These are phyloP conservation scores for Callospermophilus lateralis DNA, from an alignment of 2,113 vertebrate genomes.

Conservation along the genomic window DNA sequence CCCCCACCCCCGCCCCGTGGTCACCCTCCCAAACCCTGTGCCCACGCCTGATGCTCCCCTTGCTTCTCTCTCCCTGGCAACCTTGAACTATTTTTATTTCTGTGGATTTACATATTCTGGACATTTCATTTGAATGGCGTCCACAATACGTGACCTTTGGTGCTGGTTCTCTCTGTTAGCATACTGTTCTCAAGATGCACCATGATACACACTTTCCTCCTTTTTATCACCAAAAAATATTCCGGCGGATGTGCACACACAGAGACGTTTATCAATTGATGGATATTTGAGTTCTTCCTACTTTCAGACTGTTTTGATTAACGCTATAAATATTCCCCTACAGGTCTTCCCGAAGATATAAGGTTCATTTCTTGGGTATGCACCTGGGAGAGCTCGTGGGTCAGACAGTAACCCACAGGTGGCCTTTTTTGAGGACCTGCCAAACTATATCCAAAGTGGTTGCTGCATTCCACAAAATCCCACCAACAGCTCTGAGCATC, in stretches of 20 bases:
- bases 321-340: neutral
- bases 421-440: neutral
- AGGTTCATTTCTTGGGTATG: neutral
- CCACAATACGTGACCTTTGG: neutral
- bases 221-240: neutral
- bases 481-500: neutral
- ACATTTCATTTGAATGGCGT: too few relatives aligned
- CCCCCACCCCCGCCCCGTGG: too few relatives aligned
- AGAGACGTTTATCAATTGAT: neutral
- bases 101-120: neutral
- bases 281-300: neutral
- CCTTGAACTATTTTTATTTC: neutral
- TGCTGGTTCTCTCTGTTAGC: neutral
- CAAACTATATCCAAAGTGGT: neutral
- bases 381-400: neutral
- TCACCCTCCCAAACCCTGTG: neutral
- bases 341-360: neutral
- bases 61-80: neutral
- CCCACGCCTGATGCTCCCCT: neutral
- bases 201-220: fast-evolving
- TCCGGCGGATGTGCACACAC: neutral
- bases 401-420: neutral
- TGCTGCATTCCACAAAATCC: neutral
- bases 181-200: neutral
- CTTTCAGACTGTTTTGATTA: neutral